Evolutionary conservation across 2,888 invertebrate species (phyloP).

Genomic region (Drosophila kambysellisi): DNA sequence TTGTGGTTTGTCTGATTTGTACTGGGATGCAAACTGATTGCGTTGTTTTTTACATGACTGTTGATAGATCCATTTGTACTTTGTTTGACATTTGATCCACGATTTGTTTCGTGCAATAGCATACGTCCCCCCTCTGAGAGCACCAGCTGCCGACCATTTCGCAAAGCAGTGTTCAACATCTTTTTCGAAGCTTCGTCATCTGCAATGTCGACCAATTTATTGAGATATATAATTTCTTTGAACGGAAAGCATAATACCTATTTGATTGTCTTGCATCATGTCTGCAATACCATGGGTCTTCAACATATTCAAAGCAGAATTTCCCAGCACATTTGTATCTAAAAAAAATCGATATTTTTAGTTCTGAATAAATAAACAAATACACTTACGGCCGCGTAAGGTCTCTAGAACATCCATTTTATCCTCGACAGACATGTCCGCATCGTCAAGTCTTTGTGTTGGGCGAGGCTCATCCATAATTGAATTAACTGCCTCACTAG

Average conservation of each 20-base stretch:
- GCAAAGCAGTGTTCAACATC: slow-evolving; percentile 92
- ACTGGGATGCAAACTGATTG: slow-evolving; percentile 42
- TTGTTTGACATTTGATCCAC: slow-evolving; percentile 44
- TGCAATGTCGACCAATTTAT: slow-evolving; percentile 2
- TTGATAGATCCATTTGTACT: slow-evolving; percentile 49
- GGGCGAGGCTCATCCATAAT: slow-evolving; percentile 77
- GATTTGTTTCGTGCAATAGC: slow-evolving; percentile 87
- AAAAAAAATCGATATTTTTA: not conserved
- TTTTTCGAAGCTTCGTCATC: slow-evolving; percentile 89
- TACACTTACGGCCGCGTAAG: slow-evolving; percentile 61
- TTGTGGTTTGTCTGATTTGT: slow-evolving; percentile 34
- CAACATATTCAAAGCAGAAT: slow-evolving; percentile 87
- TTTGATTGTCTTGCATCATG: slow-evolving; percentile 91
- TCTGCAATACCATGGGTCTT: slow-evolving; percentile 93
- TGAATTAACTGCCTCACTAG: slow-evolving; percentile 84
- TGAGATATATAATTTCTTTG: not conserved
- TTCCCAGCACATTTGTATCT: slow-evolving; percentile 79
- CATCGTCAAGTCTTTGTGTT: slow-evolving; percentile 50
- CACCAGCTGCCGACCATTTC: slow-evolving; percentile 93
- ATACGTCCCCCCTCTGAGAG: slow-evolving; percentile 93
- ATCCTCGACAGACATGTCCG: slow-evolving; percentile 74
- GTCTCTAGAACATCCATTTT: slow-evolving; percentile 72
- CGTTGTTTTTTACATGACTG: slow-evolving; percentile 50
- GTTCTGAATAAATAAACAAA: not conserved
- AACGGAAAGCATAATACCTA: slow-evolving; percentile 22